These are phyloP conservation scores for Loriculus beryllinus DNA, from an alignment of 2,797 vertebrate species.

Conservation along the genomic window DNA sequence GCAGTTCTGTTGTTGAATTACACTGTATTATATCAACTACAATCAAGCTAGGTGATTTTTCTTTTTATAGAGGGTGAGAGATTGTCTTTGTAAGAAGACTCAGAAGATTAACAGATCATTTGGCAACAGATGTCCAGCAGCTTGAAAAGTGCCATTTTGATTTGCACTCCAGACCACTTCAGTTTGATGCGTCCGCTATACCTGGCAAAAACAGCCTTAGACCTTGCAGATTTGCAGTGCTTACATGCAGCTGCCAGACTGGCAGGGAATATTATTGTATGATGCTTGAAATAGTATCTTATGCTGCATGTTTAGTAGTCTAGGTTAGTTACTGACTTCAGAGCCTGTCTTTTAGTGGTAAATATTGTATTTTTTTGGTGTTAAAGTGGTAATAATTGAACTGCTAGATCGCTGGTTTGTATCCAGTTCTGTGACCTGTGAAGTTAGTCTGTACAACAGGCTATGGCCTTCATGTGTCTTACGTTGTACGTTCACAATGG, in stretches of 20 bases:
- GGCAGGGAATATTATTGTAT: not conserved
- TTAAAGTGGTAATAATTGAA: not conserved
- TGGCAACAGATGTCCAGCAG: not conserved
- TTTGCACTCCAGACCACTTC: not conserved
- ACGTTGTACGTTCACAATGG: fast-evolving
- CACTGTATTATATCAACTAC: not conserved
- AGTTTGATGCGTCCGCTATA: not conserved
- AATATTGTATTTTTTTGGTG: not conserved
- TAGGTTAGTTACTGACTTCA: not conserved
- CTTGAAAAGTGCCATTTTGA: not conserved
- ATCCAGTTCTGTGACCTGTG: not conserved
- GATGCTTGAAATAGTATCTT: not conserved
- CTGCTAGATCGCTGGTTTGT: not conserved
- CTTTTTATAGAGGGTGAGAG: not conserved
- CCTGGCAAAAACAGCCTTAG: not conserved
- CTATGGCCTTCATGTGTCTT: not conserved
- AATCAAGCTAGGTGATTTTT: not conserved
- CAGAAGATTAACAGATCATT: constrained; percentile 25
- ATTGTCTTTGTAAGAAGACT: not conserved
- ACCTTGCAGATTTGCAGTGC: not conserved
- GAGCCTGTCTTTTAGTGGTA: not conserved
- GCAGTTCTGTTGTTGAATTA: not conserved
- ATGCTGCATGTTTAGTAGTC: not conserved
- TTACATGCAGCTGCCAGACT: not conserved
- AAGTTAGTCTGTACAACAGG: not conserved